phyloP scores from a whole-genome alignment of 2,888 invertebrate species.

The Ormia ochracea region DNA sequence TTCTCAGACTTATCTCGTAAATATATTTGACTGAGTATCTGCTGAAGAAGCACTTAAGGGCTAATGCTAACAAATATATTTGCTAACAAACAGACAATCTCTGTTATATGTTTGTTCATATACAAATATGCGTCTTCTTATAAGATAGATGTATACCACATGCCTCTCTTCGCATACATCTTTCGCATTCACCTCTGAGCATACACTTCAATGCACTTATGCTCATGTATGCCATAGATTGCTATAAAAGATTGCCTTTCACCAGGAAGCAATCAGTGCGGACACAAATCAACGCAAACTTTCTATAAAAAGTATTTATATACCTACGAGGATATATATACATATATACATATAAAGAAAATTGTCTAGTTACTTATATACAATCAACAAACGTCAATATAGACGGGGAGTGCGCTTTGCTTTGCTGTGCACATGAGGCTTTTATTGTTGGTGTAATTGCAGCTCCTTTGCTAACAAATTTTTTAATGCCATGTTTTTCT shows the following conservation, averaged over 20 bases:
- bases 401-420: conserved; percentile 46
- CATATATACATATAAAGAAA: conserved; percentile 4
- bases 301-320: no score
- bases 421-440: not conserved
- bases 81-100: not conserved
- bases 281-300: conserved; percentile 66
- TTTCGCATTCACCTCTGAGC: conserved; percentile 9
- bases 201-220: conserved; percentile 7
- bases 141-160: not conserved
- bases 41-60: conserved; percentile 20
- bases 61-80: conserved; percentile 39
- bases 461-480: conserved; percentile 19
- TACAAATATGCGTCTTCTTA: conserved; percentile 2
- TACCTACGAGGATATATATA: no score
- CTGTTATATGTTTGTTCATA: not conserved
- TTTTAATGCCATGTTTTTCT: conserved; percentile 37
- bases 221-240: conserved; percentile 43
- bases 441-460: conserved; percentile 13
- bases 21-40: not conserved
- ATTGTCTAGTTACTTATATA: not conserved
- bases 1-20: not conserved
- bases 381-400: not conserved
- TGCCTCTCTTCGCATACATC: not conserved
- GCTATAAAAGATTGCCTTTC: conserved; percentile 63
- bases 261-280: conserved; percentile 74